phyloP scores from a whole-genome alignment of 2,113 vertebrate genomes.

The Hylia prasina region DNA sequence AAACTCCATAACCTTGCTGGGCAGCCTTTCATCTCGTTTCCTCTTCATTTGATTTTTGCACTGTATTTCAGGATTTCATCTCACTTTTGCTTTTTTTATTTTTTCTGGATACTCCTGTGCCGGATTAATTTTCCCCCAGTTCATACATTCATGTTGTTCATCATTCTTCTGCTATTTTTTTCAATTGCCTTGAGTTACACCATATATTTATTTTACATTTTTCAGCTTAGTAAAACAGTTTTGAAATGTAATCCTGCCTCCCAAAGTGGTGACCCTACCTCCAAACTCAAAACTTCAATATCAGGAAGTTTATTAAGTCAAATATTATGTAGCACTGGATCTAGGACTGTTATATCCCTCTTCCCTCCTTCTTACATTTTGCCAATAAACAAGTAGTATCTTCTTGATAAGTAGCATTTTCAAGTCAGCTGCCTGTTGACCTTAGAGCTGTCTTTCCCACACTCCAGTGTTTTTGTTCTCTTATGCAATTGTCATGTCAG shows the following conservation, averaged over 20 bases:
- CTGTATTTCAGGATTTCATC: background rate
- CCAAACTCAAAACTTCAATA: background rate
- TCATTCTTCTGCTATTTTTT: background rate
- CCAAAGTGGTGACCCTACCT: background rate
- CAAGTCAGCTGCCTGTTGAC: background rate
- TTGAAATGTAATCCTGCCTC: background rate
- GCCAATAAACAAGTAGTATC: background rate
- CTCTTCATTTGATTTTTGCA: background rate
- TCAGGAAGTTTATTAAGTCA: background rate
- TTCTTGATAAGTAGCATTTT: background rate
- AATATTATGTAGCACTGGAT: background rate
- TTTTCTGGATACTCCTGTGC: background rate
- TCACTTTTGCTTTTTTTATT: background rate
- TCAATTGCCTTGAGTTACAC: background rate
- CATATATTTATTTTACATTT: background rate
- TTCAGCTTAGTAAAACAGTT: background rate
- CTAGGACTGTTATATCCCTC: background rate
- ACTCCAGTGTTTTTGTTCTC: background rate
- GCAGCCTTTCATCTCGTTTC: background rate
- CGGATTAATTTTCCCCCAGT: background rate
- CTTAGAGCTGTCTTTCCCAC: background rate
- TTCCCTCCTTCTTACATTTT: background rate
- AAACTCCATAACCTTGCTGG: rapidly evolving
- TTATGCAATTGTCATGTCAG: background rate
- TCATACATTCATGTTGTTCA: background rate